Evolutionary conservation across 2,888 invertebrate genomes (phyloP).

Genomic region (Cremastobaeus sp.): DNA sequence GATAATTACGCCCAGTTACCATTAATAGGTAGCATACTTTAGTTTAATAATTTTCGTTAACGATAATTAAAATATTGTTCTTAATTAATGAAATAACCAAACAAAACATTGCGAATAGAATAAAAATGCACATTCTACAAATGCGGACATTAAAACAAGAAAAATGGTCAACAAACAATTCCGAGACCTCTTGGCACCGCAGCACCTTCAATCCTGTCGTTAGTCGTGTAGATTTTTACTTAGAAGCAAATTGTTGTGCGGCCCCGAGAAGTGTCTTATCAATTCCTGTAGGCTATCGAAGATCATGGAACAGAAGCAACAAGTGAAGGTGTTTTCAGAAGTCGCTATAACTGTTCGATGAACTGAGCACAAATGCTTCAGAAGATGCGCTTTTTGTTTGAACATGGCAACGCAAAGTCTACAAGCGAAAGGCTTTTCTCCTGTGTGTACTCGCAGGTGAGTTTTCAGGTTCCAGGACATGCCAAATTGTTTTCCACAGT

Average conservation of each 20-base stretch:
- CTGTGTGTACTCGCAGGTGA: constrained; percentile 91
- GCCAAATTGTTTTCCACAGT: constrained; percentile 93
- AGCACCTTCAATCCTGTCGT: constrained; percentile 71
- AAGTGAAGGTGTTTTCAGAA: constrained; percentile 88
- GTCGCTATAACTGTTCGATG: constrained; percentile 93
- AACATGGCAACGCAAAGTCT: constrained; percentile 94
- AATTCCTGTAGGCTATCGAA: constrained; percentile 92
- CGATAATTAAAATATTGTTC: too few species aligned
- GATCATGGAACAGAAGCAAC: constrained; percentile 91
- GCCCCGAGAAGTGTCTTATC: constrained; percentile 91
- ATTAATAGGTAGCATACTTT: too few species aligned
- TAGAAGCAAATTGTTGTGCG: constrained; percentile 91
- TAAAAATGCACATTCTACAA: too few species aligned
- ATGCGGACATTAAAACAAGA: too few species aligned
- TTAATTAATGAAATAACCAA: too few species aligned
- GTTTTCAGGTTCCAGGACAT: constrained; percentile 96
- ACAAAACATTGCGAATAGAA: too few species aligned
- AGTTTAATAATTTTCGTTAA: too few species aligned
- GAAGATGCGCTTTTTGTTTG: constrained; percentile 92
- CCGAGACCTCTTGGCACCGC: constrained; percentile 62
- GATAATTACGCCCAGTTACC: too few species aligned
- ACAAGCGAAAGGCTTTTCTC: constrained; percentile 93
- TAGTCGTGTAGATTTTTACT: constrained; percentile 91
- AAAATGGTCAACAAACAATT: constrained; percentile 9
- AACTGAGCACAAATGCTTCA: constrained; percentile 93